Evolutionary conservation across 1,140 invertebrate species (phyloP), one percentile per base, ranked within the genome.

Genomic region (Cherax quadricarinatus): DNA sequence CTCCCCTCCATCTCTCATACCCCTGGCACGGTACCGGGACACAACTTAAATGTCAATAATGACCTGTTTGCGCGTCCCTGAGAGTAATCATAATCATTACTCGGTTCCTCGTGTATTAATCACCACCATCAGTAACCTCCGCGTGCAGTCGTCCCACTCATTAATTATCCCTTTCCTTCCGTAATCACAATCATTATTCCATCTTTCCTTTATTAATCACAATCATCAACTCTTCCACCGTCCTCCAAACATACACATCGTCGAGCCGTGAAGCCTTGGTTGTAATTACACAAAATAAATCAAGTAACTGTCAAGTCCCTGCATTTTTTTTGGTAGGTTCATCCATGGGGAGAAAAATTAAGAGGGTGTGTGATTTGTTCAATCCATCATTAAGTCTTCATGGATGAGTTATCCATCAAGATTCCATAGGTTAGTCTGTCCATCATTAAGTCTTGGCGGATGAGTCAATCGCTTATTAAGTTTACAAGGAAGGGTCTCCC

Each of bases 201-300:
- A 79, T 88, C 86, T 80, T 53, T 62, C 86, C 57, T 88, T 88
- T 88, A 88, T 88, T 88, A 88, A 88, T 88, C 86, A 88, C 60
- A 80, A 62, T 88, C 86, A 88, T 88, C 86, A 80, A 30, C 30
- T 79, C 18, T 10, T 4, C 86, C 78, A 49, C 24, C 41, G 21
- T 51, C 41, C 75, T 48, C 86, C 41, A 60, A 88, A 81, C 86
- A 88, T 53, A 81, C 51, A 51, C 86, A 57, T 88, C 24, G 24
- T n/a, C 49, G 7, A 24, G 14, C 73, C 73, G 66, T 75, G 16
- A 75, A 24, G 30, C 49, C 10, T 57, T n/a, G 41, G 70, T 88
- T 88, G 24, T 88, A 62, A 88, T 88, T 81, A 88, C n/a, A 30
- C 24, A 62, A 62, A 14, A 81, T 88, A 81, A 60, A 88, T 88